Conservation (phyloP, 2,797 vertebrate genomes). For the Decapterus maruadsi region DNA sequence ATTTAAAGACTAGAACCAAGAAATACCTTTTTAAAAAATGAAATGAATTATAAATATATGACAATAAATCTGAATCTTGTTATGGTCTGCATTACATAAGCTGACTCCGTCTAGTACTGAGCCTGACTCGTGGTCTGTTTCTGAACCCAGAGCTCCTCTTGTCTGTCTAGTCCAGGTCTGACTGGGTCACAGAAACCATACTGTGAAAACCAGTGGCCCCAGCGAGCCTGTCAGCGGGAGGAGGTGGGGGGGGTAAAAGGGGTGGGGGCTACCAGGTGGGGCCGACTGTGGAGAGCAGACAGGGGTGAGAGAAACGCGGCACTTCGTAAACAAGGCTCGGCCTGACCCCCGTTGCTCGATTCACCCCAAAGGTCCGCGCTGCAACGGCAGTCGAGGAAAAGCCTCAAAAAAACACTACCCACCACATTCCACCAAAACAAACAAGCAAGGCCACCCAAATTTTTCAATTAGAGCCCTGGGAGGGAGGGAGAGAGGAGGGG, state of each 20-base stretch:
- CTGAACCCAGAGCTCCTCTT: slow-evolving; percentile 8
- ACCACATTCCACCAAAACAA: slow-evolving; percentile 95
- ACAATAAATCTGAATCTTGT: not conserved
- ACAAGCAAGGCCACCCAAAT: slow-evolving; percentile 98
- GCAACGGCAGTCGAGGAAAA: slow-evolving; percentile 91
- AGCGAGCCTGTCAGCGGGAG: slow-evolving; percentile 62
- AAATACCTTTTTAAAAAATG: not conserved
- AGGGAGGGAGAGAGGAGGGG: slow-evolving; percentile 75
- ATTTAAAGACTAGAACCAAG: not conserved
- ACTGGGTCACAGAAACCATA: slow-evolving; percentile 56
- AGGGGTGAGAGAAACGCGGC: slow-evolving; percentile 50
- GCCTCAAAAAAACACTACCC: slow-evolving; percentile 92
- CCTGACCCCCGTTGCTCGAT: slow-evolving; percentile 69
- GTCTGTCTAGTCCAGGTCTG: slow-evolving; percentile 41
- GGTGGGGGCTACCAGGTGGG: slow-evolving; percentile 53
- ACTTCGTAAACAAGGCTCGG: slow-evolving; percentile 65
- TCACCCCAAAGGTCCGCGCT: slow-evolving; percentile 84
- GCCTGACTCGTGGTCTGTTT: not conserved
- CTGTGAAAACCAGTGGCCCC: slow-evolving; percentile 64
- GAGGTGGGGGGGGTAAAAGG: not conserved
- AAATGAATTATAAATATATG: not conserved
- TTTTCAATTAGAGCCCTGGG: slow-evolving; percentile 94
- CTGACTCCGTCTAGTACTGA: not conserved
- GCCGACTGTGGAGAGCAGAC: slow-evolving; percentile 37
- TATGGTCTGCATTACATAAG: not conserved